Conservation (phyloP, 2,888 invertebrate species). For the Euplagia quadripunctaria region DNA sequence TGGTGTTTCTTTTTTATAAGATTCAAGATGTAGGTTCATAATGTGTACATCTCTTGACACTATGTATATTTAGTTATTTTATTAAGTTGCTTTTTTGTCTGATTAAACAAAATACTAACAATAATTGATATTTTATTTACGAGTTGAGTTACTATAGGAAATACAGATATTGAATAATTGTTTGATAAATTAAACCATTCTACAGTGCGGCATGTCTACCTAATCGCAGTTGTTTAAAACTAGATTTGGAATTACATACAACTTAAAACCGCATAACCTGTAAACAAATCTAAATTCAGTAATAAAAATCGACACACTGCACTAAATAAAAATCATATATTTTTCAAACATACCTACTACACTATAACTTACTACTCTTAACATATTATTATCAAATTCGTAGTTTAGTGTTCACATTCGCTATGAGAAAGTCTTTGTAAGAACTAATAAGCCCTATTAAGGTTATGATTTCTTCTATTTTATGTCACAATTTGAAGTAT, state of each 20-base stretch:
- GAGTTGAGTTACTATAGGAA: neutral
- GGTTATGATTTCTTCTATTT: neutral
- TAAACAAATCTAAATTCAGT: neutral
- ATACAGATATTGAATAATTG: neutral
- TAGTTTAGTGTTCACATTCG: neutral
- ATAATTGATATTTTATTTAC: neutral
- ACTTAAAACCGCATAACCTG: neutral
- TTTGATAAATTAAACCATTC: too few species aligned
- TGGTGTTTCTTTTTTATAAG: too few species aligned
- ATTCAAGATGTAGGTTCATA: too few species aligned
- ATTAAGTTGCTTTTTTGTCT: neutral
- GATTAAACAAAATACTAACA: neutral
- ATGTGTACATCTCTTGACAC: too few species aligned
- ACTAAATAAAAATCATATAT: neutral
- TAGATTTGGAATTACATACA: neutral
- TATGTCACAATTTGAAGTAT: neutral
- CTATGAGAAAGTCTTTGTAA: neutral
- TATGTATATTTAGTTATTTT: neutral
- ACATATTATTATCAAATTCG: too few species aligned
- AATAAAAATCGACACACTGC: neutral
- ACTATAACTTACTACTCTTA: too few species aligned
- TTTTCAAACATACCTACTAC: too few species aligned
- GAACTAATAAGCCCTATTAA: too few species aligned
- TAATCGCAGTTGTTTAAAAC: neutral
- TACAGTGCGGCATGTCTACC: neutral